These are phyloP conservation scores for Hesperia comma DNA, from an alignment of 2,888 invertebrate species.

Conservation along the genomic window DNA sequence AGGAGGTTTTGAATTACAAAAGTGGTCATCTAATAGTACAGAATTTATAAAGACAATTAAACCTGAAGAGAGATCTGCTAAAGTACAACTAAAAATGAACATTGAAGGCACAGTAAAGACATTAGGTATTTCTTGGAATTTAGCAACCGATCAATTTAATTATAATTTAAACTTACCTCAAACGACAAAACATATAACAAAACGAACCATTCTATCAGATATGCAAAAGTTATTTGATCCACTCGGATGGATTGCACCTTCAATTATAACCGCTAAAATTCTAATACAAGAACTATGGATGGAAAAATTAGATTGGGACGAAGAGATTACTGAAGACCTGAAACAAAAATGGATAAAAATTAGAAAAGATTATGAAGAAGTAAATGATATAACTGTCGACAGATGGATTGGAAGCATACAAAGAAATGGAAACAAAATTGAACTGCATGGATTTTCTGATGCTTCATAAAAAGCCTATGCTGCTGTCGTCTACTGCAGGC, in stretches of 20 bases:
- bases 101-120: conserved; percentile 44
- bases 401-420: conserved; percentile 7
- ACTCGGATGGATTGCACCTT: conserved; percentile 46
- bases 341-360: conserved; percentile 40
- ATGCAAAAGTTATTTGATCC: conserved; percentile 43
- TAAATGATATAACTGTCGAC: conserved; percentile 6
- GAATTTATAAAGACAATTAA: conserved; percentile 39
- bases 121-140: conserved; percentile 44
- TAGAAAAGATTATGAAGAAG: conserved; percentile 8
- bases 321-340: conserved; percentile 32
- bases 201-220: conserved; percentile 43
- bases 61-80: conserved; percentile 21
- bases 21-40: conserved; percentile 43
- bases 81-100: conserved; percentile 40
- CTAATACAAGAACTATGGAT: conserved; percentile 45
- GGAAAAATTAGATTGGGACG: conserved; percentile 30
- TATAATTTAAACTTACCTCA: conserved; percentile 36
- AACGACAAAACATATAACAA: conserved; percentile 39
- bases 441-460: conserved; percentile 17
- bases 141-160: conserved; percentile 41
- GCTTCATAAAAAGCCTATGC: conserved; percentile 16
- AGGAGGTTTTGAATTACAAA: conserved; percentile 43
- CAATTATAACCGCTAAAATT: conserved; percentile 44
- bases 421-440: background rate
- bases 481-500: background rate